Evolutionary conservation across 2,797 vertebrate genomes (phyloP), one percentile per base, ranked within the genome.

Genomic region (Schizopygopsis malacanthus): DNA sequence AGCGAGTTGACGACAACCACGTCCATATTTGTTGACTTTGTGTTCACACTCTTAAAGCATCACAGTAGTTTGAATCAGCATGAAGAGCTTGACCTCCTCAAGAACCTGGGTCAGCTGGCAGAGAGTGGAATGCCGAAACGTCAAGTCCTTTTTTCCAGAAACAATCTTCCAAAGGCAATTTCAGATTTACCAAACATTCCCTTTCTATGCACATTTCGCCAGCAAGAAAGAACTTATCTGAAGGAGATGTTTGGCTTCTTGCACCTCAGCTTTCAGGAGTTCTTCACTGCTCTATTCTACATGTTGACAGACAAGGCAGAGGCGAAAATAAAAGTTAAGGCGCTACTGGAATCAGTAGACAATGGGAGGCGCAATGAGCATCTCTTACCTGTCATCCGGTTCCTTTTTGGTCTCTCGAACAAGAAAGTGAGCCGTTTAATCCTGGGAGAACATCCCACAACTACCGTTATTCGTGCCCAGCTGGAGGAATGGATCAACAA

Each of bases 231-330:
- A 67, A 76, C 22, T 16, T 28, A 41, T 15, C 22, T 70, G 1
- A 65, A 81, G 11, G 76, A 87, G 56, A 87, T 83, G 80, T 85
- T 79, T n/a, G 84, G 79, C 18, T 89, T 89, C 63, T 71, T 87
- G 83, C 86, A 89, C 61, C 86, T 89, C 69, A 80, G 86, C 77
- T 89, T 89, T 59, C 88, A 89, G 77, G 88, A 89, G 52, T 89
- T 89, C 43, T 87, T 89, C 47, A 50, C 59, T 5, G 80, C 83
- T 4, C 85, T 89, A 10, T 85, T 73, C 6, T 89, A 89, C 41
- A 15, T 85, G 33, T 54, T 87, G n/a, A 25, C 54, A 6, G 76
- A 87, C 4, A 16, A 87, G 39, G 43, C 8, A 6, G 43, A 65
- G 5, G 82, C 18, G 0, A 8, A 65, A 83, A 65, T 2, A 25